Base-by-base conservation (phyloP, 2,797 vertebrate genomes). In the Aeoliscus strigatus region DNA sequence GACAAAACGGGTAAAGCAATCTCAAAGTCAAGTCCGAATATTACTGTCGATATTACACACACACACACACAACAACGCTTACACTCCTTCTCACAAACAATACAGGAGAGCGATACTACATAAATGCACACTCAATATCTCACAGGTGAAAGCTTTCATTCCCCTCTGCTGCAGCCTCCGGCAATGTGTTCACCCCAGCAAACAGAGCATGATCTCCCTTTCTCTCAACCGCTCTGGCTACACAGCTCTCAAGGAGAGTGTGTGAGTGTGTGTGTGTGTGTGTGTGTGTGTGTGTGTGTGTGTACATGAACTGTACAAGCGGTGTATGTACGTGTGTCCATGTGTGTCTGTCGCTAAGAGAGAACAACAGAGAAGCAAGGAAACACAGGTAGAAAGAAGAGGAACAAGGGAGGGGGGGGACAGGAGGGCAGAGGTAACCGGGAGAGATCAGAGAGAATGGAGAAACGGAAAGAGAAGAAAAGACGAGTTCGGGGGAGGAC, bases 91-190 rank as follows among this genome's bases (percentile, higher is more conserved):
- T 50, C 30, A 50, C 43, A 74, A 69, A 79, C 68, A 75, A 75
- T 42, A 50, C 10, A 0, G 34, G 18, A 12, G 52, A 36, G 52
- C 49, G 28, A 8, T 11, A 23, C 40, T 36, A 68, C 57, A 57
- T 67, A 51, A 73, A 68, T 37, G 48, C 69, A 76, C 79, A 76
- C 66, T 73, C 70, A 75, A 80, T 83, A 80, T 82, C 76, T 77
- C 68, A 80, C 71, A 82, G 80, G 80, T 82, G 71, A 81, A 79
- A 74, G 79, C 77, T 80, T 80, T 82, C 81, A 82, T 82, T 85
- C 68, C 54, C 60, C 58, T 62, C 61, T 76, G 77, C 70, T 12
- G 50, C 39, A 59, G 81, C 82, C 82, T 70, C 45, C 18, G 82
- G 83, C 81, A 28, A 66, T 66, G 65, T 74, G 75, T 74, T 83